phyloP scores from a whole-genome alignment of 2,113 vertebrate species.

The Aythya baeri region DNA sequence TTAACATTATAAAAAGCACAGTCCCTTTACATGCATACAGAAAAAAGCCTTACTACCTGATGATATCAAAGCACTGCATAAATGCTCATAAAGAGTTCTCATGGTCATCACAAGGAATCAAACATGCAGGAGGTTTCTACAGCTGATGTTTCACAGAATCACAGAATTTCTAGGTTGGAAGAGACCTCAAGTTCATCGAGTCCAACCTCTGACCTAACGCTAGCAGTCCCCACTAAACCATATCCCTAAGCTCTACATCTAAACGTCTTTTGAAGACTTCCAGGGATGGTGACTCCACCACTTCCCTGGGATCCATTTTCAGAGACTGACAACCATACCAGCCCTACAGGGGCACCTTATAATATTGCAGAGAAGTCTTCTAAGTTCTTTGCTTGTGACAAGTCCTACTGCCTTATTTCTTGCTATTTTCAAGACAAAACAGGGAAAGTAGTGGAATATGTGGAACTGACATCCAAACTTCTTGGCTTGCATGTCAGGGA shows the following conservation, averaged over 20 bases:
- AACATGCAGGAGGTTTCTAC: background rate
- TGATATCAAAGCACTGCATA: background rate
- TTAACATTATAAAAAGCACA: background rate
- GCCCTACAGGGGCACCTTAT: background rate
- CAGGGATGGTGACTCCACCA: too few relatives aligned
- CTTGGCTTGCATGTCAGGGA: background rate
- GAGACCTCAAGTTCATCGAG: too few relatives aligned
- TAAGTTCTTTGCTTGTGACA: rapidly evolving
- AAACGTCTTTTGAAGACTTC: too few relatives aligned
- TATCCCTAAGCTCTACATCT: too few relatives aligned
- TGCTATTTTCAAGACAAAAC: background rate
- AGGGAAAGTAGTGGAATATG: background rate
- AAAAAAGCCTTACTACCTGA: background rate
- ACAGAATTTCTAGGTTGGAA: too few relatives aligned
- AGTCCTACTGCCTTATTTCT: background rate
- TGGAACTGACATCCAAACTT: background rate
- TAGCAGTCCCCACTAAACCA: too few relatives aligned
- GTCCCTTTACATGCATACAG: background rate
- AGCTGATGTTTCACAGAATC: background rate
- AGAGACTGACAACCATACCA: background rate
- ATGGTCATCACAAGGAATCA: background rate
- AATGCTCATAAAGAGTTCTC: background rate
- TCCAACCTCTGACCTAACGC: too few relatives aligned
- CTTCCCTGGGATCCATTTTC: background rate
- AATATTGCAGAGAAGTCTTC: background rate